Evolutionary conservation across 2,113 vertebrate species (phyloP), one percentile per base, ranked within the genome.

Genomic region (Thunnus maccoyii): DNA sequence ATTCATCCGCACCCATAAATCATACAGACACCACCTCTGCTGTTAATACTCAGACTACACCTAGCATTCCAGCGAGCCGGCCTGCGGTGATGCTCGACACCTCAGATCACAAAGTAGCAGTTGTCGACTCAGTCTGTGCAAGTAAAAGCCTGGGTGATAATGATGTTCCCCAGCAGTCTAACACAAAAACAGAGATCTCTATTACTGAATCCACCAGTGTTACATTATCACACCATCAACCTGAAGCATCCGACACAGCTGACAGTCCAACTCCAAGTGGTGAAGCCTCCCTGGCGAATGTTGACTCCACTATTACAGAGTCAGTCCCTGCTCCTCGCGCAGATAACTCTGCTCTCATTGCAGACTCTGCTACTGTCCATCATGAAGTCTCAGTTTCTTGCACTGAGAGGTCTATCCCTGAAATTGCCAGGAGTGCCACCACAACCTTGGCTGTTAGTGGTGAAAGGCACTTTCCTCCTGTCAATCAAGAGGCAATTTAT

Each of bases 401-500:
- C 61, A 11, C 8, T 15, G 58, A 71, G 32, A 30, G 25, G 20
- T 72, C 72, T 51, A 0, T 10, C 57, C 17, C 70, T 0, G 52
- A 63, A 51, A 6, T 54, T 25, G 0, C 36, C 30, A 10, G 7
- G 2, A 60, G 32, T 0, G n/a, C 51, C n/a, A 16, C 2, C 17
- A 1, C 25, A 41, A 22, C 50, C 5, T 64, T 60, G 2, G 36
- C 58, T 12, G n/a, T 17, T 25, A 20, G n/a, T 10, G 0, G 17
- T 5, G 32, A 72, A 8, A 46, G 14, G 27, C 18, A 3, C 0
- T 1, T 32, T 22, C 17, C 1, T 18, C 50, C 60, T 20, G 56
- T 32, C 60, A 46, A 18, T 14, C 55, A 78, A 52, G 32, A 60
- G 1, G 11, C 1, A 0, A 60, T 86, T 44, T 90, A 85, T 15